Evolutionary conservation across 1,140 invertebrate species (phyloP).

Genomic region (Pachyrhynchus sulphureomaculatus): DNA sequence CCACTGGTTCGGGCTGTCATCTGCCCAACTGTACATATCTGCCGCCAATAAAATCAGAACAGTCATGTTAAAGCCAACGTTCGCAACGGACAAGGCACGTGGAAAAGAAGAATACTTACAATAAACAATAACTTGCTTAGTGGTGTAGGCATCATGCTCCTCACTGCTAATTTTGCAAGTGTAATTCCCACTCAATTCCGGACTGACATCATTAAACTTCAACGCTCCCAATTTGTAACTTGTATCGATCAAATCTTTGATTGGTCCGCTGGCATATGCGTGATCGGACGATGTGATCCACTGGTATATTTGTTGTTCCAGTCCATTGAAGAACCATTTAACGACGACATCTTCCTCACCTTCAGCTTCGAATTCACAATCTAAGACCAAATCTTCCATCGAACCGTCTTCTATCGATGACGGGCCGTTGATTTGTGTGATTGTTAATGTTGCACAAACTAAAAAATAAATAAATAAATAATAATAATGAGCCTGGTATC

Average conservation of each 20-base stretch:
- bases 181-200: constrained; percentile 41
- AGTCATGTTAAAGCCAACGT: too few relatives aligned
- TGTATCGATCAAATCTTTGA: constrained; percentile 38
- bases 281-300: constrained; percentile 32
- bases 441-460: constrained; percentile 36
- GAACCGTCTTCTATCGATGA: constrained; percentile 29
- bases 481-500: too few relatives aligned
- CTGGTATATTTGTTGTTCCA: constrained; percentile 41
- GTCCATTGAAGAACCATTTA: constrained; percentile 44
- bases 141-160: constrained; percentile 24
- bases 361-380: constrained; percentile 39
- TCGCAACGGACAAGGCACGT: too few relatives aligned
- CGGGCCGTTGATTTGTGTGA: constrained; percentile 39
- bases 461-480: constrained; percentile 28
- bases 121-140: constrained; percentile 43
- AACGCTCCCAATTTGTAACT: constrained; percentile 39
- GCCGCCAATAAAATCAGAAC: too few relatives aligned
- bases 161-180: constrained; percentile 41
- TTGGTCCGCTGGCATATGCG: constrained; percentile 21
- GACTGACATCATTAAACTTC: constrained; percentile 35
- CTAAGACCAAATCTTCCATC: constrained; percentile 33
- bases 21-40: too few relatives aligned
- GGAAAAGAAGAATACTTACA: too few relatives aligned
- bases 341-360: constrained; percentile 35
- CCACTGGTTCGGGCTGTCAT: too few relatives aligned